These are phyloP conservation scores for Drosophila dives DNA, from an alignment of 2,888 invertebrate genomes.

Conservation along the genomic window DNA sequence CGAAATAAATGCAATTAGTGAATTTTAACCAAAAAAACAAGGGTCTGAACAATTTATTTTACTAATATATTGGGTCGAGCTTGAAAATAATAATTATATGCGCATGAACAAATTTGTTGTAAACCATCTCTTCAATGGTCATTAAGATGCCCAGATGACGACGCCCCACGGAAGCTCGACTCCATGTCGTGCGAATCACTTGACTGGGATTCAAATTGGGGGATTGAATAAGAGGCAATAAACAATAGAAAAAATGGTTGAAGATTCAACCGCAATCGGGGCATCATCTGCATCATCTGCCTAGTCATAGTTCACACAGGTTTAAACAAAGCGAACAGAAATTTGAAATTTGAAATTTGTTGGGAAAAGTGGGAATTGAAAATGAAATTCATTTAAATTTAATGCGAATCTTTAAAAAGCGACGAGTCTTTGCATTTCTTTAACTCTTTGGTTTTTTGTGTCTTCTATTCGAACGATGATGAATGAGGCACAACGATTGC, in stretches of 20 bases:
- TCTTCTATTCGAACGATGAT: constrained; percentile 40
- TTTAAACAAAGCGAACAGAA: constrained; percentile 29
- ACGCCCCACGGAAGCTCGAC: constrained; percentile 73
- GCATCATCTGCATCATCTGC: constrained; percentile 45
- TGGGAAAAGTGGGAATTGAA: constrained; percentile 60
- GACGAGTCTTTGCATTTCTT: constrained; percentile 44
- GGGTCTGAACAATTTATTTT: constrained; percentile 20
- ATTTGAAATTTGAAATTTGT: constrained; percentile 14
- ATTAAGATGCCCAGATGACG: constrained; percentile 32
- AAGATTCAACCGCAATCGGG: constrained; percentile 27
- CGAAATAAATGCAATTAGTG: constrained; percentile 55
- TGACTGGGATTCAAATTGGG: constrained; percentile 34
- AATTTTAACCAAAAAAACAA: constrained; percentile 20
- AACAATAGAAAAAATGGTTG: constrained; percentile 49
- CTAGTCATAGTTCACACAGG: constrained; percentile 76
- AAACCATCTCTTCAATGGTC: constrained; percentile 48
- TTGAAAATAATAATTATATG: constrained; percentile 62
- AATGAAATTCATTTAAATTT: constrained; percentile 79
- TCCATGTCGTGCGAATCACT: constrained; percentile 42
- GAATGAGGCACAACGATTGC: constrained; percentile 51
- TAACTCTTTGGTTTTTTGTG: constrained; percentile 24
- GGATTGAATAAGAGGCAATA: constrained; percentile 50
- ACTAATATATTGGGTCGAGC: constrained; percentile 71
- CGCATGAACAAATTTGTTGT: constrained; percentile 47
- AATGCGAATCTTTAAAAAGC: constrained; percentile 71